phyloP scores from a whole-genome alignment of 2,888 invertebrate species.

The Bimastos eiseni region DNA sequence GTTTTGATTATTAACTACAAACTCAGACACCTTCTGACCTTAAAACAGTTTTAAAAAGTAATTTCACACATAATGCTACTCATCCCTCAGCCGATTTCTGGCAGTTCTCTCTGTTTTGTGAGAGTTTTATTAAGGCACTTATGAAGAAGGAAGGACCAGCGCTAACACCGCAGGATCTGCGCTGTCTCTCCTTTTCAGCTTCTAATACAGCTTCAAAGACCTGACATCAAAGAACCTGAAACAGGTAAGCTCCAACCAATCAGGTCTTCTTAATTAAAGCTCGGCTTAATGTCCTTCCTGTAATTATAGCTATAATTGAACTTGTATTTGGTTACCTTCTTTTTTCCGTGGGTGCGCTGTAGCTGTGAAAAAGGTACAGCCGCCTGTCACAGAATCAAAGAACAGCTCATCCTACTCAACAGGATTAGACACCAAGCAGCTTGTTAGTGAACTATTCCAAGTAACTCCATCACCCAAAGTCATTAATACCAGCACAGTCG shows the following conservation, averaged over 20 bases:
- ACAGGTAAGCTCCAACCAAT: constrained; percentile 9
- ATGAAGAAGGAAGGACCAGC: background rate
- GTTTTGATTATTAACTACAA: background rate
- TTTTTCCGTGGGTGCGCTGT: background rate
- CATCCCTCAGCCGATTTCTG: background rate
- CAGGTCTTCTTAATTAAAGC: background rate
- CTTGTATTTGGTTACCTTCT: background rate
- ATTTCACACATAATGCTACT: background rate
- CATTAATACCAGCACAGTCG: background rate
- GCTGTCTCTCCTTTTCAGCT: background rate
- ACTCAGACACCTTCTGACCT: background rate
- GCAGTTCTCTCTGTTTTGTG: background rate
- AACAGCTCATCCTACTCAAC: background rate
- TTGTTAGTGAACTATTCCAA: background rate
- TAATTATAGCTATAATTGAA: background rate
- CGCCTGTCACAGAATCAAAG: background rate
- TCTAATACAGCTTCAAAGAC: constrained; percentile 7
- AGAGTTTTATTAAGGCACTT: background rate
- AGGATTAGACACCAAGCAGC: background rate
- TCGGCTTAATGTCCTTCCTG: background rate
- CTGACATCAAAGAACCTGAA: constrained; percentile 17
- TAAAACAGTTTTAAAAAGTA: background rate
- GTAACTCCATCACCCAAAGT: background rate
- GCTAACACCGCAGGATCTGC: background rate
- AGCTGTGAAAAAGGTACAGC: background rate